Conservation (phyloP, 2,113 vertebrate genomes). For the Burhinus oedicnemus region DNA sequence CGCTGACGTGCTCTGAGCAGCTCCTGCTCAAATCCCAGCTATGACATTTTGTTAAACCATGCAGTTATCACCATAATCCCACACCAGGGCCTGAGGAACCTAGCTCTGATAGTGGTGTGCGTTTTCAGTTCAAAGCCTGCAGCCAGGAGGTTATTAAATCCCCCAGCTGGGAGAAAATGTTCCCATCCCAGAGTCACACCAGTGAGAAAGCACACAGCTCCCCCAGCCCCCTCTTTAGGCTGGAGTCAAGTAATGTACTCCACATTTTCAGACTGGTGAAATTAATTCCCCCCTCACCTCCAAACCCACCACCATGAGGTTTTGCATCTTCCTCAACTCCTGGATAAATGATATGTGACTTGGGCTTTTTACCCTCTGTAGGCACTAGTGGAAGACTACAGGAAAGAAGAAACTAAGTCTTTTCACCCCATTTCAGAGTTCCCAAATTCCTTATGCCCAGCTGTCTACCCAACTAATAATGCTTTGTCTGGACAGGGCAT, state of each 20-base stretch:
- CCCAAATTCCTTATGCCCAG: background rate
- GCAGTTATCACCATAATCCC: slow-evolving; percentile 16
- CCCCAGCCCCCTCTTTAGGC: background rate
- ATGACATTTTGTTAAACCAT: slow-evolving; percentile 7
- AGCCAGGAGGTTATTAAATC: slow-evolving; percentile 21
- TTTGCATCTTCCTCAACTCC: background rate
- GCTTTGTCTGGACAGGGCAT: background rate
- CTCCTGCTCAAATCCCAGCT: slow-evolving; percentile 16
- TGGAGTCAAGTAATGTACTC: background rate
- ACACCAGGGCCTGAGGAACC: background rate
- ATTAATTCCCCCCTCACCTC: background rate
- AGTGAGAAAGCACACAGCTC: background rate
- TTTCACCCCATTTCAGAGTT: background rate
- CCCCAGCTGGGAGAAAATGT: background rate
- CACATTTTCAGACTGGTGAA: background rate
- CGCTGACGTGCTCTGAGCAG: background rate
- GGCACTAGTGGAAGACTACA: background rate
- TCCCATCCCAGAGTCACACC: background rate
- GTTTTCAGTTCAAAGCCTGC: slow-evolving; percentile 13
- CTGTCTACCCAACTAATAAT: background rate
- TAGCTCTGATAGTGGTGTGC: background rate
- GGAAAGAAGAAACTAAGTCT: background rate
- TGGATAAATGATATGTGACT: background rate
- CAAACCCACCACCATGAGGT: background rate
- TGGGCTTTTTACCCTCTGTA: background rate